Evolutionary conservation across 2,113 vertebrate species (phyloP).

Genomic region (Crotophaga sulcirostris): DNA sequence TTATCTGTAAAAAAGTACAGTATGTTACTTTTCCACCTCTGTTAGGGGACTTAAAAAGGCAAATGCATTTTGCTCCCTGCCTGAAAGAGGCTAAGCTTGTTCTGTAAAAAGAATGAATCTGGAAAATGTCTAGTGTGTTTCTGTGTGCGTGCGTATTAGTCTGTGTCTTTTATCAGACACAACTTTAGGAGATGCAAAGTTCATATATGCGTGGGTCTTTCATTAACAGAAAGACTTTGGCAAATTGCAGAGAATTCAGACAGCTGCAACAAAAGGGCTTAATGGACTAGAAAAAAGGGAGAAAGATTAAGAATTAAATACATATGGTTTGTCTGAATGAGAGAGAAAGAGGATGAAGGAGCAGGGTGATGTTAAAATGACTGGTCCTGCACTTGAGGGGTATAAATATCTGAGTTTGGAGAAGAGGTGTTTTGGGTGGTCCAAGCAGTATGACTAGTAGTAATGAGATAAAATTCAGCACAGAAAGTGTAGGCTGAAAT

Average conservation of each 20-base stretch:
- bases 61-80: conserved; percentile 20
- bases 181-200: neutral
- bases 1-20: neutral
- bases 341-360: neutral
- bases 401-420: neutral
- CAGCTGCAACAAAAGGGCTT: conserved; percentile 13
- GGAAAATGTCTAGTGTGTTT: neutral
- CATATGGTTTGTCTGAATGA: neutral
- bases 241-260: conserved; percentile 1
- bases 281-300: neutral
- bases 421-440: neutral
- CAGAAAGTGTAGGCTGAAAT: neutral
- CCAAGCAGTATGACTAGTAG: neutral
- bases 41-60: neutral
- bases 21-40: neutral
- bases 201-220: neutral
- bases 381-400: neutral
- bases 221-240: neutral
- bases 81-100: neutral
- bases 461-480: neutral
- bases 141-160: neutral
- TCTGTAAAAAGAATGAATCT: conserved; percentile 6
- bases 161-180: neutral
- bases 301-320: neutral
- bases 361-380: neutral